Conservation (phyloP, 2,113 vertebrate genomes). For the Coturnix japonica region DNA sequence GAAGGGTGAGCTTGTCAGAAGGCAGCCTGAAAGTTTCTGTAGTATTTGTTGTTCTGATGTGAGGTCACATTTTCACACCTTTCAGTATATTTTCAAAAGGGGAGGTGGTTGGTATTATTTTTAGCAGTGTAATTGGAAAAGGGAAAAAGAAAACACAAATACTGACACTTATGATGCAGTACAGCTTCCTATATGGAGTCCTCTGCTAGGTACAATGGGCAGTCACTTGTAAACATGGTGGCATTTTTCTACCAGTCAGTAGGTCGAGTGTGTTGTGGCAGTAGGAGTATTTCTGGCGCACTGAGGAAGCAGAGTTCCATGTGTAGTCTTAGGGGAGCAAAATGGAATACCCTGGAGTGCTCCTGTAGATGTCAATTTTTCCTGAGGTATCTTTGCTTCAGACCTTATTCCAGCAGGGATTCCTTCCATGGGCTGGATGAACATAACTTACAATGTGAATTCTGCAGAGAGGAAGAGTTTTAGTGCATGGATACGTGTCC, state of each 20-base stretch:
- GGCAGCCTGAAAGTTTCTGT: not conserved
- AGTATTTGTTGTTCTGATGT: not conserved
- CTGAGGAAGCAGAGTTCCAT: not conserved
- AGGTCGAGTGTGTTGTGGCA: not conserved
- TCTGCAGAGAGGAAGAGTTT: not conserved
- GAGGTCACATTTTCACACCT: not conserved
- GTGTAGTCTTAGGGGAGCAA: not conserved
- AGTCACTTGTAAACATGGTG: not conserved
- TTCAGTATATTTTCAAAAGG: not conserved
- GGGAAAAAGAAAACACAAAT: not conserved
- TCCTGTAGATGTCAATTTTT: not conserved
- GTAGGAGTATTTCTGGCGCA: not conserved
- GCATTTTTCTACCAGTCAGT: not conserved
- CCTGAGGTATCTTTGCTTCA: not conserved
- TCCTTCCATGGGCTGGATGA: not conserved
- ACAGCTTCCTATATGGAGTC: not conserved
- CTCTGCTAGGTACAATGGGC: fast-evolving
- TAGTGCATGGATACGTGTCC: not conserved
- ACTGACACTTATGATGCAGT: not conserved
- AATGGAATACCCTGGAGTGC: not conserved
- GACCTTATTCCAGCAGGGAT: not conserved
- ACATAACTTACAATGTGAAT: not conserved
- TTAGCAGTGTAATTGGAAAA: not conserved
- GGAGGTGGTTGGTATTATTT: not conserved
- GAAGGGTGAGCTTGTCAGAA: not conserved